Conservation (phyloP, 1,140 invertebrate species). For the Neomicropteryx cornuta region DNA sequence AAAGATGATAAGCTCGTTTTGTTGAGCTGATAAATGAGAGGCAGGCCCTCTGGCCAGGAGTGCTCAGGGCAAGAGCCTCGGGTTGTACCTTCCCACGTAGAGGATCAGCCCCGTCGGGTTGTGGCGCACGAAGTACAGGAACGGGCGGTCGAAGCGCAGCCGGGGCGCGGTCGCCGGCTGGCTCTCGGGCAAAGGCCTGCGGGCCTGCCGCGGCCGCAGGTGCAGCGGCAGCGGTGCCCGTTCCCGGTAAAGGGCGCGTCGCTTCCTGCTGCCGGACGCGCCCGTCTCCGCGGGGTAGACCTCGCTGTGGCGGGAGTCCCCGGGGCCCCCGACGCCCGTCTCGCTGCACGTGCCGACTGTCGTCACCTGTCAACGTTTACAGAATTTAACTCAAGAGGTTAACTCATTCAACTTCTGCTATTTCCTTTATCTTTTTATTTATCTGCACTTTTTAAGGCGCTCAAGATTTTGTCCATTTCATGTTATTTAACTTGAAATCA, state of each 20-base stretch:
- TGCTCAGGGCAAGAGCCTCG: constrained; percentile 60
- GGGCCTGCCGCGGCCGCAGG: constrained; percentile 55
- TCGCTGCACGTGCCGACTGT: constrained; percentile 72
- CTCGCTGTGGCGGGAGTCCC: constrained; percentile 63
- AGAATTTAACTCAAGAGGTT: too few species aligned
- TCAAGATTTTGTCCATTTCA: too few species aligned
- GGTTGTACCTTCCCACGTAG: constrained; percentile 76
- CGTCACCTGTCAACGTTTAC: too few species aligned
- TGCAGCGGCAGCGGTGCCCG: constrained; percentile 52
- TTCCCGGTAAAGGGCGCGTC: too few species aligned
- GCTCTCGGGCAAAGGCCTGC: constrained; percentile 44
- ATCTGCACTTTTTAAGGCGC: too few species aligned
- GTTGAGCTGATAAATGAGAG: too few species aligned
- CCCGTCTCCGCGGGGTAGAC: constrained; percentile 59
- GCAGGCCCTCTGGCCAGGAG: too few species aligned
- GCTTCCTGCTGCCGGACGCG: constrained; percentile 22
- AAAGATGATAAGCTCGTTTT: too few species aligned
- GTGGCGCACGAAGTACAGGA: constrained; percentile 75
- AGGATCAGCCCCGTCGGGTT: constrained; percentile 79
- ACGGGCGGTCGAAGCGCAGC: constrained; percentile 71
- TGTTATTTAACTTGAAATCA: too few species aligned
- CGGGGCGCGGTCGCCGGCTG: constrained; percentile 41
- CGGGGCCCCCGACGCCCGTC: constrained; percentile 51
- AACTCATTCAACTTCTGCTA: too few species aligned
- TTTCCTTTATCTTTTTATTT: too few species aligned